A percentile compares a stretch with the other conserved stretches of the same genome.
These are phyloP conservation scores for Condylura cristata DNA, from an alignment of 2,113 vertebrate genomes.

Conservation along the genomic window DNA sequence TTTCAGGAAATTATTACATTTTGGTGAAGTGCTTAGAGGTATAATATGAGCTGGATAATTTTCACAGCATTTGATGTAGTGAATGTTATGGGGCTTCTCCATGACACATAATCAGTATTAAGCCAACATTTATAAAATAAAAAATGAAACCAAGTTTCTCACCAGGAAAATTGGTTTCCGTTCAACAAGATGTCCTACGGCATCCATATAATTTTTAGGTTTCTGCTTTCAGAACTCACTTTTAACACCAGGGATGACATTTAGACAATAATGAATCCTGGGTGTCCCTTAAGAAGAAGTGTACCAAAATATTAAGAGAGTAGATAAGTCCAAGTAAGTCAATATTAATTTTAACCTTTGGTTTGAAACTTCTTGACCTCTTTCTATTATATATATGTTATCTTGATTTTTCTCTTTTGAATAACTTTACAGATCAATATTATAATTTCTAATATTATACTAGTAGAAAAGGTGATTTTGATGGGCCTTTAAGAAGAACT, in stretches of 20 bases:
- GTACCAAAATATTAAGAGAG: slow-evolving; percentile 51
- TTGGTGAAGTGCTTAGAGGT: slow-evolving; percentile 79
- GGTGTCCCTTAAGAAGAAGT: not conserved
- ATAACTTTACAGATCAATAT: not conserved
- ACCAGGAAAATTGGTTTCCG: slow-evolving; percentile 80
- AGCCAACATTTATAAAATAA: slow-evolving; percentile 81
- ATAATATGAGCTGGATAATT: slow-evolving; percentile 80
- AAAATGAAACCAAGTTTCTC: slow-evolving; percentile 79
- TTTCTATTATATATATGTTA: not conserved
- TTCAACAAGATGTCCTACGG: slow-evolving; percentile 77
- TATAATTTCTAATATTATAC: not conserved
- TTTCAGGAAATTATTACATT: slow-evolving; percentile 81
- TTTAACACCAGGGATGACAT: slow-evolving; percentile 57
- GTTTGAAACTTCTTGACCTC: not conserved
- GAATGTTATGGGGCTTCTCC: slow-evolving; percentile 69
- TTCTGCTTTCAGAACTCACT: slow-evolving; percentile 57
- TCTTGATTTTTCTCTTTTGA: slow-evolving; percentile 14
- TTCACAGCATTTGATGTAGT: slow-evolving; percentile 78
- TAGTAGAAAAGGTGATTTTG: not conserved
- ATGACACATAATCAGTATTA: slow-evolving; percentile 81
- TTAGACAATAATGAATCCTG: slow-evolving; percentile 57
- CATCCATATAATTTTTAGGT: slow-evolving; percentile 71
- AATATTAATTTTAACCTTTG: slow-evolving; percentile 45
- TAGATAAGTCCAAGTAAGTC: slow-evolving; percentile 44
- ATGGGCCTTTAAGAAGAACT: not conserved